Percentiles rank a stretch among this genome's conserved stretches.
phyloP scores from a whole-genome alignment of 30 jellyfish, hydroid and myxozoan genomes.

The Nemopilema nomurai region DNA sequence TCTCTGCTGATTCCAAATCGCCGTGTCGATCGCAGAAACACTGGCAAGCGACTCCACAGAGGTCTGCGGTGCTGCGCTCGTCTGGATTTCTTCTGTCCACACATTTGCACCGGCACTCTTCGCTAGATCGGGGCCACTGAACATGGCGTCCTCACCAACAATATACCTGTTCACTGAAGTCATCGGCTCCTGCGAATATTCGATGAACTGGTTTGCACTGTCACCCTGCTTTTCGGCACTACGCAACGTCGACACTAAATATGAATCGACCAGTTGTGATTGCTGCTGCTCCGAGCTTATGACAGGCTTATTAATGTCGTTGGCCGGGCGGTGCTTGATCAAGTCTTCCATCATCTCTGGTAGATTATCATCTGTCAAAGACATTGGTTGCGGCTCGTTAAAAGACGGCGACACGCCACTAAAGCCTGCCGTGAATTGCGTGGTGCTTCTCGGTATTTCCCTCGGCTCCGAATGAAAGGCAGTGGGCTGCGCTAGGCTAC shows the following conservation, averaged over 20 bases:
- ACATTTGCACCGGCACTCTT: not conserved
- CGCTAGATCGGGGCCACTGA: not conserved
- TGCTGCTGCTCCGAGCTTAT: constrained; percentile 2
- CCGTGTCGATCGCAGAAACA: not conserved
- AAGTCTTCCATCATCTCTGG: constrained; percentile 18
- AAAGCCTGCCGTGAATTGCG: not conserved
- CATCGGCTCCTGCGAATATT: not conserved
- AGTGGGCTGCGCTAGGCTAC: constrained; percentile 27
- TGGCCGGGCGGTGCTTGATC: constrained; percentile 13
- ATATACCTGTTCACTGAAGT: constrained; percentile 19
- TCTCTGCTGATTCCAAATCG: not conserved
- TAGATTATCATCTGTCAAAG: constrained; percentile 62
- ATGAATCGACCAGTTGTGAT: constrained; percentile 56
- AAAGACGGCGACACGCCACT: constrained; percentile 3
- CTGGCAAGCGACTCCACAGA: not conserved
- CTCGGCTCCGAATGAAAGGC: constrained; percentile 31
- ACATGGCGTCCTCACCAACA: constrained; percentile 27
- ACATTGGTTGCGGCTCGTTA: constrained; percentile 74
- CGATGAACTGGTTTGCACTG: not conserved
- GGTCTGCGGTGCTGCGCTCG: not conserved
- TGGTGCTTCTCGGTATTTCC: constrained; percentile 32
- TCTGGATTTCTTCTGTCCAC: not conserved
- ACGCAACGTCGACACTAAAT: constrained; percentile 36
- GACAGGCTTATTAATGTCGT: not conserved
- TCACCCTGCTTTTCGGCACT: not conserved